Evolutionary conservation across 2,113 vertebrate species (phyloP).

Genomic region (Elaphurus davidianus): DNA sequence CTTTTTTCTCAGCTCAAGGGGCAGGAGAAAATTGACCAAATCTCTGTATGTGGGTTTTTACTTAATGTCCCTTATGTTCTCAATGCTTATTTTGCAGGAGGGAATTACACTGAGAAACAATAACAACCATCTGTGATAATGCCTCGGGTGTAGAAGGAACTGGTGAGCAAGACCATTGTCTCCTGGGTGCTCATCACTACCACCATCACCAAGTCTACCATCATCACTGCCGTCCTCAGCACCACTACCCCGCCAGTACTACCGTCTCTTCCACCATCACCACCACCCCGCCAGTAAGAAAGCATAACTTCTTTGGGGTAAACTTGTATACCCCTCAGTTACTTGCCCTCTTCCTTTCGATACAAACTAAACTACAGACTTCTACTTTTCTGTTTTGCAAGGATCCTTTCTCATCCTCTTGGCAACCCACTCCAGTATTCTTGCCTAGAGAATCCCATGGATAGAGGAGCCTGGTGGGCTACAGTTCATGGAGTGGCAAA

Average conservation of each 20-base stretch:
- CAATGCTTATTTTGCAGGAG: neutral
- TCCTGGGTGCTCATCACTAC: neutral
- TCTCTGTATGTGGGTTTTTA: neutral
- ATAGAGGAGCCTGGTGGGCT: too few relatives aligned
- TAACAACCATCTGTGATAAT: neutral
- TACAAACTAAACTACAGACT: neutral
- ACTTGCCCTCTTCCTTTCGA: neutral
- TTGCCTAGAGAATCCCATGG: too few relatives aligned
- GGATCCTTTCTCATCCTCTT: neutral
- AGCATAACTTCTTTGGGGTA: neutral
- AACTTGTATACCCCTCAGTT: neutral
- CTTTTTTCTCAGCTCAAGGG: neutral
- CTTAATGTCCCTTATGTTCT: neutral
- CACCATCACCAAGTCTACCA: accelerated
- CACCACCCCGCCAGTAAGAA: neutral
- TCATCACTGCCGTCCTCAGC: too few relatives aligned
- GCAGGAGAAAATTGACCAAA: neutral
- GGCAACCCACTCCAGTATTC: too few relatives aligned
- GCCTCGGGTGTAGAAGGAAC: neutral
- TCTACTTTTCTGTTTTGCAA: neutral
- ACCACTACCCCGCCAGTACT: accelerated
- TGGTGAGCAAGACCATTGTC: neutral
- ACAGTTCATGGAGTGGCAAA: too few relatives aligned
- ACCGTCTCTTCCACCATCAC: too few relatives aligned
- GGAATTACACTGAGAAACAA: neutral